phyloP scores from a whole-genome alignment of 2,888 invertebrate species.

The Tanaodytes sp. region DNA sequence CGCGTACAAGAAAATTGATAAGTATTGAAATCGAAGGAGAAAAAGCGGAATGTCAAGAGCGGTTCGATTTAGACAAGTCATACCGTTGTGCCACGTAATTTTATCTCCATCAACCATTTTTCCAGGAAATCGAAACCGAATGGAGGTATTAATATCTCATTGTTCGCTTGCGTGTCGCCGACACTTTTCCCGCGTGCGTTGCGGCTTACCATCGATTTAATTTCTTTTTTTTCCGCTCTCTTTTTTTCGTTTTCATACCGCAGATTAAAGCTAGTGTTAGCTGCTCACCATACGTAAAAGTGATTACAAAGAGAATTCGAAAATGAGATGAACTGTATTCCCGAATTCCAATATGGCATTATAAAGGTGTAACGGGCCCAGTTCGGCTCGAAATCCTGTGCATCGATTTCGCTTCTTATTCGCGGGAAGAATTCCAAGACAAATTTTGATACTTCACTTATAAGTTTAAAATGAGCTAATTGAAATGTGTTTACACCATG shows the following conservation, averaged over 20 bases:
- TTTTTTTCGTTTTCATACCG: slow-evolving; percentile 58
- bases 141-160: slow-evolving; percentile 71
- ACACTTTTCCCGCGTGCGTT: slow-evolving; percentile 65
- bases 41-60: slow-evolving; percentile 52
- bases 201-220: slow-evolving; percentile 67
- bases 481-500: too few species aligned
- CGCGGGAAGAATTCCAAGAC: too few species aligned
- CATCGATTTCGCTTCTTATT: neutral
- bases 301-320: slow-evolving; percentile 53
- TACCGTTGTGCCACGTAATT: slow-evolving; percentile 66
- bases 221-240: slow-evolving; percentile 58
- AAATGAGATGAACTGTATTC: slow-evolving; percentile 53
- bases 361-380: slow-evolving; percentile 22
- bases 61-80: slow-evolving; percentile 53
- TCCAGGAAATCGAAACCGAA: slow-evolving; percentile 71
- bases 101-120: slow-evolving; percentile 69
- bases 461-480: too few species aligned
- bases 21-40: slow-evolving; percentile 53
- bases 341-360: slow-evolving; percentile 37
- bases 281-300: slow-evolving; percentile 57
- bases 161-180: slow-evolving; percentile 66
- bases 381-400: neutral
- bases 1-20: slow-evolving; percentile 48
- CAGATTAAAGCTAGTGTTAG: slow-evolving; percentile 66
- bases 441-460: too few species aligned